Evolutionary conservation across 2,888 invertebrate species (phyloP), one percentile per base, ranked within the genome.

Genomic region (Pegoplata infirma): DNA sequence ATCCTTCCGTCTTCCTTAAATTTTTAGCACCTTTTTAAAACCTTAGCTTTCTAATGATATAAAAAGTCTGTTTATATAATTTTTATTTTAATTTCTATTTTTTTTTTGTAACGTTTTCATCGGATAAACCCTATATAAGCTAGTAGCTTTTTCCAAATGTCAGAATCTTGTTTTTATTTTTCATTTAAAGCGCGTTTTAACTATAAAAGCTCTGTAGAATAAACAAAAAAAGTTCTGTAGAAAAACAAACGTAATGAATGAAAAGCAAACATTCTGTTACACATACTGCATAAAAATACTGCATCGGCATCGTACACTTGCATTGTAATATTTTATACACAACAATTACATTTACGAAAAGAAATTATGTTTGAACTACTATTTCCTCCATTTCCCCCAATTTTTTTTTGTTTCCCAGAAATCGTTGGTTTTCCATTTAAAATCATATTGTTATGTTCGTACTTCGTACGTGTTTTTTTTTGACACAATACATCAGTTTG

Each of bases 91-190:
- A 44, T 51, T 58, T 17, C 46, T 49, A 47, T 32, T 44, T 5
- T 40, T 19, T 32, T 28, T 0, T n/a, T 12, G n/a, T n/a, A 40
- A 40, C n/a, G 36, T 40, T n/a, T 40, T 2, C 36, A n/a, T n/a
- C n/a, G 12, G 36, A 40, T 16, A 25, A 55, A 44, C 53, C 55
- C 53, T 46, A 28, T n/a, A 28, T 28, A 14, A 44, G 56, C 56
- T 56, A 2, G n/a, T n/a, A 68, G 67, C 56, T 55, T 67, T 28
- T 19, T 53, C 10, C 10, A 1, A 32, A 12, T 25, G n/a, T 16
- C 19, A 66, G 8, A 47, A 21, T 40, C n/a, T n/a, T n/a, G n/a
- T n/a, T n/a, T n/a, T n/a, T n/a, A 23, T 16, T 16, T 51, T 36
- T 16, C 23, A 51, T 3, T 63, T 63, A 21, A 10, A 32, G 32